Evolutionary conservation across 2,797 vertebrate genomes (phyloP), one percentile per base, ranked within the genome.

Genomic region (Melanogrammus aeglefinus): DNA sequence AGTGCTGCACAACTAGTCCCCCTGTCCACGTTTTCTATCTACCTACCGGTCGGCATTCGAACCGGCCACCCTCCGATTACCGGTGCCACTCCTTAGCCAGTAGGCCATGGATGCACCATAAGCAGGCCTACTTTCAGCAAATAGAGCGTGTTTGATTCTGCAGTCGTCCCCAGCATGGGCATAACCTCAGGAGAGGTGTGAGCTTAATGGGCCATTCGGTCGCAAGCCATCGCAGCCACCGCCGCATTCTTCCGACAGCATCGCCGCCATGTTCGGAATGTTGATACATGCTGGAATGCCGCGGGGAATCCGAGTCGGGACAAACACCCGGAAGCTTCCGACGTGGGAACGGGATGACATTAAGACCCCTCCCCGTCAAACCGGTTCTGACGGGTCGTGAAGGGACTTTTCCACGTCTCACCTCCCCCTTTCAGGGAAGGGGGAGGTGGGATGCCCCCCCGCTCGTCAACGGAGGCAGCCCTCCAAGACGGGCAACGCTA

Each of bases 271-370:
- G 38, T 70, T 7, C 57, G 76, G 81, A 89, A 86, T 87, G 85
- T 89, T 86, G 84, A 85, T 80, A n/a, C 6, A 63, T 75, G 27
- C 74, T 0, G 51, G 79, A 89, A 79, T 8, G 69, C 41, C 21
- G 77, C 41, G 29, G 75, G 74, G 74, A 87, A 85, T 86, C 77
- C 57, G 21, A 80, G 74, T 81, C 31, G 27, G 78, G 80, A 82
- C 82, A 82, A 63, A 79, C 76, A 38, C 57, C 57, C 66, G 69
- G 51, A 85, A 74, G 72, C 81, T 80, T 76, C 77, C 75, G 78
- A 84, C 80, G 76, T 79, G 86, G 84, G 78, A 86, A 78, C 74
- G 66, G 39, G 44, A 79, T 87, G 88, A 89, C 90, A 86, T 90
- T 91, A 81, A 79, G 77, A 70, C 74, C 51, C 63, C 31, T 31